Evolutionary conservation across 2,797 vertebrate species (phyloP).

Genomic region (Sciurus vulgaris): DNA sequence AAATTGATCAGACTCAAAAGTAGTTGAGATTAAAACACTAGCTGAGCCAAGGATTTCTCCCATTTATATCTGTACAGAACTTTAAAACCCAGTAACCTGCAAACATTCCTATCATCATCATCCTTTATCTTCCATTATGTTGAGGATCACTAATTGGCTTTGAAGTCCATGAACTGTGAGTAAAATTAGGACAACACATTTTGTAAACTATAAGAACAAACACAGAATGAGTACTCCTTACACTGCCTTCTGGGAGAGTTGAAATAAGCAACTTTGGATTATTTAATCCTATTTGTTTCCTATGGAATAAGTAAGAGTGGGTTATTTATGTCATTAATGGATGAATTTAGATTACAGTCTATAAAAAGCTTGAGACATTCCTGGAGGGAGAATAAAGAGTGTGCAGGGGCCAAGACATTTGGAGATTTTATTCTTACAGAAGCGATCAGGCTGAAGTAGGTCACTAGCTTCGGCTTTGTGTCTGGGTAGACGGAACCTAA

Average conservation of each 20-base stretch:
- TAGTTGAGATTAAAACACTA: background rate
- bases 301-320: constrained; percentile 28
- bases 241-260: background rate
- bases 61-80: background rate
- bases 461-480: background rate
- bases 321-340: constrained; percentile 18
- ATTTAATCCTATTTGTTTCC: constrained; percentile 35
- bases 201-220: constrained; percentile 37
- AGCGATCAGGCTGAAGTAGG: constrained; percentile 11
- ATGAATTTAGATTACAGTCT: constrained; percentile 45
- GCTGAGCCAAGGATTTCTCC: background rate
- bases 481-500: background rate
- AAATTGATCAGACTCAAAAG: background rate
- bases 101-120: background rate
- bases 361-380: constrained; percentile 15
- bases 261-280: constrained; percentile 50
- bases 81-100: background rate
- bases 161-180: background rate
- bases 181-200: background rate
- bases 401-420: background rate
- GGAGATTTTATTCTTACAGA: constrained; percentile 49
- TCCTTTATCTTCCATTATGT: background rate
- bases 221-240: constrained; percentile 50
- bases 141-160: background rate
- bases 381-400: constrained; percentile 30